Percentiles rank a stretch among this genome's conserved stretches.
phyloP scores from a whole-genome alignment of 30 jellyfish, hydroid and myxozoan genomes.

The Cassiopea andromeda region DNA sequence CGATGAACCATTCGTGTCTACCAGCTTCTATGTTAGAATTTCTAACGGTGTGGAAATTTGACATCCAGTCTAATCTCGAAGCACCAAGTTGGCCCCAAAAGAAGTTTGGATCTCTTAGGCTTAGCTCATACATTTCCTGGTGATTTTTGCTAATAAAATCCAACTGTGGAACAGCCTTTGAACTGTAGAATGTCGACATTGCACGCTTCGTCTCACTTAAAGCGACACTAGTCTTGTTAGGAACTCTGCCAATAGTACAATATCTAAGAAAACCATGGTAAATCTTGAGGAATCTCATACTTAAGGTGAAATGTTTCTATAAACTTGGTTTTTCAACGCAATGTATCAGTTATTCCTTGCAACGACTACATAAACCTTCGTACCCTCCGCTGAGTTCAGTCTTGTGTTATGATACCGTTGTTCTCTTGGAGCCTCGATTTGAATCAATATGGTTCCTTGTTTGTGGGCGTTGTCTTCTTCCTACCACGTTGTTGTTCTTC shows the following conservation, averaged over 20 bases:
- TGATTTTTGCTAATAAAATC: conserved; percentile 59
- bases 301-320: too few relatives aligned
- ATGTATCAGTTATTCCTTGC: too few relatives aligned
- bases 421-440: not conserved
- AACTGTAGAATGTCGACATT: conserved; percentile 69
- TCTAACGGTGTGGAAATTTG: conserved; percentile 77
- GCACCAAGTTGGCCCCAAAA: conserved; percentile 93
- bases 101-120: conserved; percentile 70
- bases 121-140: conserved; percentile 71
- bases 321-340: too few relatives aligned
- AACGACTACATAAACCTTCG: not conserved
- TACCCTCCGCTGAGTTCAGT: not conserved
- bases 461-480: not conserved
- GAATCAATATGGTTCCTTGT: not conserved
- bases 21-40: conserved; percentile 70
- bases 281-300: conserved; percentile 2
- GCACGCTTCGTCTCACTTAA: conserved; percentile 5
- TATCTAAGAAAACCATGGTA: not conserved
- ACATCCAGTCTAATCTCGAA: conserved; percentile 74
- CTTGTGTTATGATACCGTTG: not conserved
- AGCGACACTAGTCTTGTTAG: not conserved
- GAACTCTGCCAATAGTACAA: not conserved
- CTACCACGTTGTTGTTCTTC: not conserved
- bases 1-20: conserved; percentile 86
- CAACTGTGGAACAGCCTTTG: conserved; percentile 60